These are phyloP conservation scores for Miniopterus natalensis DNA, from an alignment of 2,113 vertebrate species.

Conservation along the genomic window DNA sequence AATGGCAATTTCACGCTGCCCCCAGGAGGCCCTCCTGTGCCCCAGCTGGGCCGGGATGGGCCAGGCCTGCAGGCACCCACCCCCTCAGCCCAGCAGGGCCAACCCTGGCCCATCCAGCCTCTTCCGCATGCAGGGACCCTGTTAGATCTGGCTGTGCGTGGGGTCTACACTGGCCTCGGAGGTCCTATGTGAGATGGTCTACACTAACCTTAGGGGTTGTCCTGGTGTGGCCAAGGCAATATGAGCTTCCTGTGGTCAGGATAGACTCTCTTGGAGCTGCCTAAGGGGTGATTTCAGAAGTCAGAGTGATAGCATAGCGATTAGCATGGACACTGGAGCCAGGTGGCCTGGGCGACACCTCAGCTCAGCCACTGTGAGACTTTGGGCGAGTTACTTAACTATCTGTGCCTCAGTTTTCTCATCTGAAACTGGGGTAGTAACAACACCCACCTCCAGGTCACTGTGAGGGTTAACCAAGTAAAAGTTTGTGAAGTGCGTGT, in stretches of 20 bases:
- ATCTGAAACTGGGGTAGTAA: background rate
- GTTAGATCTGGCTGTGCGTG: background rate
- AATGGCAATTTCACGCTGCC: conserved; percentile 80
- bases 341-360: background rate
- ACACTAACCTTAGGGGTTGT: background rate
- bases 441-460: background rate
- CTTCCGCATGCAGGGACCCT: background rate
- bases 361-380: background rate
- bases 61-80: background rate
- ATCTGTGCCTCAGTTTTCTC: background rate
- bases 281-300: background rate
- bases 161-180: background rate
- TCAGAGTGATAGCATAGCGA: background rate
- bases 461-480: background rate
- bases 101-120: background rate
- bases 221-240: background rate
- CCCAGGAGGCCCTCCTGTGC: conserved; percentile 56
- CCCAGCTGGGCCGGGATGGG: conserved; percentile 72
- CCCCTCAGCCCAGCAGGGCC: background rate
- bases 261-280: background rate
- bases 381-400: background rate
- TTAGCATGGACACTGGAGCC: background rate
- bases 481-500: accelerated
- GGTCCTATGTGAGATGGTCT: background rate
- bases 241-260: background rate